These are phyloP conservation scores for Phaethon lepturus DNA, from an alignment of 2,113 vertebrate species.

Conservation along the genomic window DNA sequence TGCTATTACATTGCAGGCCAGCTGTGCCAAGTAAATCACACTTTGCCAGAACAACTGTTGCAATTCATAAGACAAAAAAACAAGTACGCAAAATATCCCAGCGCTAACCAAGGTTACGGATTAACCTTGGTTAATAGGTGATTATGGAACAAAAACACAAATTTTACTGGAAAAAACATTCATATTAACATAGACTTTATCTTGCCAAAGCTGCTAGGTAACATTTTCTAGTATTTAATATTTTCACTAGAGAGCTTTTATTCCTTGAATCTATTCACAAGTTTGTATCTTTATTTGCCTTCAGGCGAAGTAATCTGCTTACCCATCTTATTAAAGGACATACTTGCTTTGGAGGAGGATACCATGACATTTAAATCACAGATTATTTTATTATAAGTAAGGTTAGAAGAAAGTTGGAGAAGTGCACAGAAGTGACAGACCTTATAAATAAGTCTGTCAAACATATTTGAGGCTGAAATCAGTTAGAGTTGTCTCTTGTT, in stretches of 20 bases:
- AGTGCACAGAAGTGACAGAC: neutral
- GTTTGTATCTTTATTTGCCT: neutral
- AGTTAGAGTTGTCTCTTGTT: neutral
- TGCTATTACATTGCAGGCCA: neutral
- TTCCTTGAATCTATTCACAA: neutral
- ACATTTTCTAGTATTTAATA: neutral
- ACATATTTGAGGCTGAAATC: neutral
- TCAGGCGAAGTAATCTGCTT: constrained; percentile 5
- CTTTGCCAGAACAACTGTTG: neutral
- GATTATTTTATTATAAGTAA: neutral
- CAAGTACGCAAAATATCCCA: neutral
- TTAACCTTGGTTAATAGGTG: no score
- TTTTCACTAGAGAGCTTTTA: neutral
- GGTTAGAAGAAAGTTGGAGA: neutral
- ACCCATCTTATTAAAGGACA: neutral
- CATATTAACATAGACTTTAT: neutral
- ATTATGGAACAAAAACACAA: neutral
- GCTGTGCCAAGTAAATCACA: neutral
- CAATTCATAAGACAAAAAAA: neutral
- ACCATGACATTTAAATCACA: neutral
- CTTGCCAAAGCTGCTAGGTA: neutral
- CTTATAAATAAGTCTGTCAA: neutral
- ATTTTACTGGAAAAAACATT: neutral
- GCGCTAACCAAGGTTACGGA: neutral
- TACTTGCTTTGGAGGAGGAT: neutral